Percentiles rank a stretch among this genome's conserved stretches.
phyloP scores from a whole-genome alignment of 2,888 invertebrate species.

The Ptycholaimellus sp. region DNA sequence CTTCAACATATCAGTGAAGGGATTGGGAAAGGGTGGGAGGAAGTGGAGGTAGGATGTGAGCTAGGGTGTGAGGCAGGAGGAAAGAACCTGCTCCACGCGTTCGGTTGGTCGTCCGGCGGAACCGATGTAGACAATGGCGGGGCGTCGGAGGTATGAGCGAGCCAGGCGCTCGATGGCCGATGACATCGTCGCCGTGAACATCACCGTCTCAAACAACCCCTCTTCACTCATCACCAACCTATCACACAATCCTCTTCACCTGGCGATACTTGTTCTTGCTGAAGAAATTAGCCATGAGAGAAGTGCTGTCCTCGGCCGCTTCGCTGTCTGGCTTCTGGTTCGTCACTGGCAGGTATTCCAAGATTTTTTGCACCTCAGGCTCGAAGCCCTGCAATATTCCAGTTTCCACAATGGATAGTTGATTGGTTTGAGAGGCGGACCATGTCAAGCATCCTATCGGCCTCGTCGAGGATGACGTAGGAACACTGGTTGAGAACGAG shows the following conservation, averaged over 20 bases:
- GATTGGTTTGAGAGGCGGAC: too few species aligned
- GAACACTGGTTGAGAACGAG: constrained; percentile 87
- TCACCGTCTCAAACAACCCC: constrained; percentile 52
- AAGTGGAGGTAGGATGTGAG: neutral
- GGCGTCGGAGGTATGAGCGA: constrained; percentile 69
- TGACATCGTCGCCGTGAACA: constrained; percentile 99
- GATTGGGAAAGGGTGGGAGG: neutral
- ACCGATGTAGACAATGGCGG: constrained; percentile 89
- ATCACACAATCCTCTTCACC: too few species aligned
- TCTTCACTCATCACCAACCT: constrained; percentile 5
- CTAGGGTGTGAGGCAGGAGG: neutral
- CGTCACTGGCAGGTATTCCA: constrained; percentile 89
- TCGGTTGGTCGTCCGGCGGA: constrained; percentile 89
- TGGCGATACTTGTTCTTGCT: constrained; percentile 88
- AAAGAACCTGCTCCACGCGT: constrained; percentile 56
- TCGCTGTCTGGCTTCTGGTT: constrained; percentile 94
- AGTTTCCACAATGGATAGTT: too few species aligned
- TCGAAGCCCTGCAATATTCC: too few species aligned
- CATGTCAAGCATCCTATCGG: constrained; percentile 99
- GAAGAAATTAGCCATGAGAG: constrained; percentile 70
- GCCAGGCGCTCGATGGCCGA: constrained; percentile 88
- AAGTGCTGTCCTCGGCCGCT: constrained; percentile 78
- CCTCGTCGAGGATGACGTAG: constrained; percentile 58
- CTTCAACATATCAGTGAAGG: neutral
- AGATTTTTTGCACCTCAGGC: constrained; percentile 73